phyloP scores from a whole-genome alignment of 2,113 vertebrate genomes.

The Gambusia affinis region DNA sequence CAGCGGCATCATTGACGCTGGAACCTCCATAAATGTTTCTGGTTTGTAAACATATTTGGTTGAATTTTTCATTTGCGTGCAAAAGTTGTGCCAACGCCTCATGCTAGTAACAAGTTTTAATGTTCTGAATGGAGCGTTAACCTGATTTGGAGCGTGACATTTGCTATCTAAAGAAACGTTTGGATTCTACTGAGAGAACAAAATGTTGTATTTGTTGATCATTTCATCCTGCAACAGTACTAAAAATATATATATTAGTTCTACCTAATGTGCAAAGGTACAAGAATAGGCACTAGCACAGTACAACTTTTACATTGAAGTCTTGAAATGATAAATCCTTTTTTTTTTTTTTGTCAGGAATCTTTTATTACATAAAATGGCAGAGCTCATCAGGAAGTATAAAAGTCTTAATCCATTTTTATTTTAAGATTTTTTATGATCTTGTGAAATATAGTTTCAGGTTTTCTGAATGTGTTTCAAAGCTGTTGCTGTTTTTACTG shows the following conservation, averaged over 20 bases:
- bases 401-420: not conserved
- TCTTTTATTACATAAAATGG: not conserved
- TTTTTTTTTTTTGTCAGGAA: not conserved
- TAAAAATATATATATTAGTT: conserved; percentile 4
- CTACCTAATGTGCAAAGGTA: not conserved
- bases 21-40: conserved; percentile 90
- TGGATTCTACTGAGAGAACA: not conserved
- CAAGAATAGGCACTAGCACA: not conserved
- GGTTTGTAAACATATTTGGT: conserved; percentile 73
- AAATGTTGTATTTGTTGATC: conserved; percentile 4
- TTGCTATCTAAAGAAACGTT: conserved; percentile 4
- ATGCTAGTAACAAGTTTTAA: too few relatives aligned
- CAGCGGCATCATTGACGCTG: conserved; percentile 92
- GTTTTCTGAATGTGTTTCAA: too few relatives aligned
- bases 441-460: too few relatives aligned
- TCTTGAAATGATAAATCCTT: not conserved
- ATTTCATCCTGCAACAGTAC: not conserved
- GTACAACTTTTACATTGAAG: not conserved
- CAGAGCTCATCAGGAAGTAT: not conserved
- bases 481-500: too few relatives aligned
- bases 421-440: not conserved
- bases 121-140: not conserved
- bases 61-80: not conserved
- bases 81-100: not conserved
- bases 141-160: not conserved